Evolutionary conservation across 2,888 invertebrate genomes (phyloP), one percentile per base, ranked within the genome.

Genomic region (Cantharis rufa): DNA sequence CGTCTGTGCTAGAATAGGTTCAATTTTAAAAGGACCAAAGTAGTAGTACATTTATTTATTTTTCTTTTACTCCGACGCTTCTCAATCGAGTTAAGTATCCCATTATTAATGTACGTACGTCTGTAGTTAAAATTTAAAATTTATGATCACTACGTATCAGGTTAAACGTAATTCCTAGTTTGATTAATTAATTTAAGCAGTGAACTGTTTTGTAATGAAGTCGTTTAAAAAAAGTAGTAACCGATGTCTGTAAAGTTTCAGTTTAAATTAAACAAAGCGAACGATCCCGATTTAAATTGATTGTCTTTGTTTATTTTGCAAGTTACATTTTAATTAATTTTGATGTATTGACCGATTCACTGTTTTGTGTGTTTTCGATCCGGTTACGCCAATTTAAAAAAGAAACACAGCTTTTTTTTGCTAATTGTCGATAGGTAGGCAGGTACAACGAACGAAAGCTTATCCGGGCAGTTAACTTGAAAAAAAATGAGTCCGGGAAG

Each of bases 241-340:
- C 74, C 69, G 74, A 75, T 71, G 74, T 62, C 69, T 74, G 73
- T 73, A 70, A 74, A 77, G 74, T 74, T 70, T 63, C 72, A 62
- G 71, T 75, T 77, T 71, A 77, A 77, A 74, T 77, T 70, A 71
- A 63, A 71, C 24, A 62, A 48, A 68, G 27, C 72, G 61, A 72
- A 68, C 62, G 71, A 70, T 75, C 74, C 68, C 24, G 76, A 77
- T 77, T 74, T 27, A 72, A 72, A 75, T 75, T 77, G 72, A 77
- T 77, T 74, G 74, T 74, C 72, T 72, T 77, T 77, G 77, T 74
- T 77, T 77, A 70, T 77, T 77, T 74, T 74, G 61, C 64, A 77
- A 74, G 77, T 64, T 72, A 70, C 74, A 69, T 24, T 77, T 75
- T 72, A 77, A 77, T 77, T 77, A 77, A 74, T 74, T 77, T 72